Conservation (phyloP, 64 coral and sea anemone species). For the Dendrophyllia cribrosa region DNA sequence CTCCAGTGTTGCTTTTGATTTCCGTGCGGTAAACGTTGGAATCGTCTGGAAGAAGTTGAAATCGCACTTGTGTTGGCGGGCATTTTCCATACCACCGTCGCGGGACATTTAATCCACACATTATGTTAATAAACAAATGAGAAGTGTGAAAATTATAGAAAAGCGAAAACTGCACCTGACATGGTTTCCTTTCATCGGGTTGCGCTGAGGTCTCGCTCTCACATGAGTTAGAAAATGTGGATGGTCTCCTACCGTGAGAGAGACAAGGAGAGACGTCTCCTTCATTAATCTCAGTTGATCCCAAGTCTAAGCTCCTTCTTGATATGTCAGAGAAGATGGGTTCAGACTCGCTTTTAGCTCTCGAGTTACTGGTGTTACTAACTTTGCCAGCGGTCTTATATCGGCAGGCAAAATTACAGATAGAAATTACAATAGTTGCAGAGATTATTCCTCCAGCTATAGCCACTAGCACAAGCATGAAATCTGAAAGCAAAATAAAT, state of each 20-base stretch:
- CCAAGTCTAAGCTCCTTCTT: background rate
- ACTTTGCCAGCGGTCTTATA: background rate
- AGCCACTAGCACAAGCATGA: background rate
- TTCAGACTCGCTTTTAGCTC: slow-evolving; percentile 8
- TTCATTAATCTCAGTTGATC: background rate
- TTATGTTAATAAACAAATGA: slow-evolving; percentile 80
- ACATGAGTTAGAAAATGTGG: slow-evolving; percentile 14
- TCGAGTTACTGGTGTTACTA: background rate
- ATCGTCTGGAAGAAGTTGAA: slow-evolving; percentile 85
- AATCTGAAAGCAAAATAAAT: background rate
- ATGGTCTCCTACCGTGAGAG: background rate
- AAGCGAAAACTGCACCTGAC: slow-evolving; percentile 73
- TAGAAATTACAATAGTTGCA: slow-evolving; percentile 11
- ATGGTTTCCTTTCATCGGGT: slow-evolving; percentile 21
- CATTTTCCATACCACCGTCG: slow-evolving; percentile 77
- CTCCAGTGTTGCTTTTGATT: slow-evolving; percentile 67
- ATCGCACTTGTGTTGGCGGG: slow-evolving; percentile 87
- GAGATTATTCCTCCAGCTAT: background rate
- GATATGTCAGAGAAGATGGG: background rate
- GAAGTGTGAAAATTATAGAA: slow-evolving; percentile 79
- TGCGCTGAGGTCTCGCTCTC: background rate
- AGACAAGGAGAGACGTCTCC: slow-evolving; percentile 17
- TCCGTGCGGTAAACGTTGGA: slow-evolving; percentile 83
- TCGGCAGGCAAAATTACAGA: background rate
- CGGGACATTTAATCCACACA: slow-evolving; percentile 80